These are phyloP conservation scores for Sarcophilus harrisii DNA, from an alignment of 2,797 vertebrate genomes.

Conservation along the genomic window DNA sequence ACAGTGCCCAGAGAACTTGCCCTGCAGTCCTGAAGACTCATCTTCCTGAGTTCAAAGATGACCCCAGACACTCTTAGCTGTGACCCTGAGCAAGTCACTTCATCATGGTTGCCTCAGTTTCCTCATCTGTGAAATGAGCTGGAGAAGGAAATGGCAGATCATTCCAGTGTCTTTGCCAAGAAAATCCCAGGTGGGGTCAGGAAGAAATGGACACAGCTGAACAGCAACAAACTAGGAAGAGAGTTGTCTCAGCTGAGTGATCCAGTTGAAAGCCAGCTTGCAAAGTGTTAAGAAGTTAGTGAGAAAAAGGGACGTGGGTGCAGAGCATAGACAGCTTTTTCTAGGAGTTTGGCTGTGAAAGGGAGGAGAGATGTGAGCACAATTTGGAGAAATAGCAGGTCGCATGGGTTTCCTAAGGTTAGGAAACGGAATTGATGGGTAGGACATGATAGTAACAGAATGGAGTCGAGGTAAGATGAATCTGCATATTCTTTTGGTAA, in stretches of 20 bases:
- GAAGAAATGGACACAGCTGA: neutral
- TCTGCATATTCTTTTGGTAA: slow-evolving; percentile 48
- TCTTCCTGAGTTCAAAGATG: neutral
- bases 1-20: neutral
- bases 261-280: neutral
- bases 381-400: neutral
- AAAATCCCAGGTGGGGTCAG: neutral
- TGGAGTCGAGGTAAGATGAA: neutral
- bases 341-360: neutral
- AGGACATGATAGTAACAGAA: neutral
- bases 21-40: neutral
- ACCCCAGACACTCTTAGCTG: neutral
- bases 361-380: neutral
- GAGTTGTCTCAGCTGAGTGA: neutral
- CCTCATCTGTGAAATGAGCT: neutral
- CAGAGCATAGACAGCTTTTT: neutral
- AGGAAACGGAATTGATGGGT: neutral
- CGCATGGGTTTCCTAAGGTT: neutral
- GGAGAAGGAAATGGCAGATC: neutral
- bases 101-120: neutral
- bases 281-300: neutral
- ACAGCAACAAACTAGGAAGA: neutral
- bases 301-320: neutral
- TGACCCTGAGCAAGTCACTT: neutral
- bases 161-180: neutral